Conservation (phyloP, 2,888 invertebrate species). For the Leptura quadrifasciata region DNA sequence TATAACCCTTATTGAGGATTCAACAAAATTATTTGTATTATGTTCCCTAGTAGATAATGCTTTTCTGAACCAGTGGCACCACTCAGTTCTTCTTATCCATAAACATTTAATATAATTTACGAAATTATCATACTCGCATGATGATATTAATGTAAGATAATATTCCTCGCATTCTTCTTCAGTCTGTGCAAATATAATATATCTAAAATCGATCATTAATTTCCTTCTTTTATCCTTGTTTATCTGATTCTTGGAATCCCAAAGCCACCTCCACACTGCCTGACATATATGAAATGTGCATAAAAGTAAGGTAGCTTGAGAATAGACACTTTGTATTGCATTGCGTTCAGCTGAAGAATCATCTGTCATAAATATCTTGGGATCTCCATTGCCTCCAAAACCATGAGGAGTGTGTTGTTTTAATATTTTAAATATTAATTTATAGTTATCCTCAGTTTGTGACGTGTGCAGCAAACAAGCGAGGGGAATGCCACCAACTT, state of each 20-base stretch:
- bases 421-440: too few relatives aligned
- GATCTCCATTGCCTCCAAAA: slow-evolving; percentile 2
- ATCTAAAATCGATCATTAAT: background rate
- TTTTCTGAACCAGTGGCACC: background rate
- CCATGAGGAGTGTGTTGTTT: slow-evolving; percentile 1
- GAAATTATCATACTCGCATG: slow-evolving; percentile 3
- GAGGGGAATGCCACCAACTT: slow-evolving; percentile 4
- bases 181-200: background rate
- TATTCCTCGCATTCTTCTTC: background rate
- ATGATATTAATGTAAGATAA: background rate
- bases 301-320: background rate
- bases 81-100: background rate
- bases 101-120: background rate
- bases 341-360: slow-evolving; percentile 6
- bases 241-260: slow-evolving; percentile 11
- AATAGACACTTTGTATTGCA: background rate
- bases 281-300: slow-evolving; percentile 8
- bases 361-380: slow-evolving; percentile 1
- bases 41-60: background rate
- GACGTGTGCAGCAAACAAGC: slow-evolving; percentile 1
- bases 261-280: slow-evolving; percentile 8
- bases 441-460: slow-evolving; percentile 4
- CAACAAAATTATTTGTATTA: background rate
- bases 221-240: background rate
- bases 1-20: background rate